phyloP scores from a whole-genome alignment of 2,797 vertebrate genomes.

The Neosilurus mollespiculum region DNA sequence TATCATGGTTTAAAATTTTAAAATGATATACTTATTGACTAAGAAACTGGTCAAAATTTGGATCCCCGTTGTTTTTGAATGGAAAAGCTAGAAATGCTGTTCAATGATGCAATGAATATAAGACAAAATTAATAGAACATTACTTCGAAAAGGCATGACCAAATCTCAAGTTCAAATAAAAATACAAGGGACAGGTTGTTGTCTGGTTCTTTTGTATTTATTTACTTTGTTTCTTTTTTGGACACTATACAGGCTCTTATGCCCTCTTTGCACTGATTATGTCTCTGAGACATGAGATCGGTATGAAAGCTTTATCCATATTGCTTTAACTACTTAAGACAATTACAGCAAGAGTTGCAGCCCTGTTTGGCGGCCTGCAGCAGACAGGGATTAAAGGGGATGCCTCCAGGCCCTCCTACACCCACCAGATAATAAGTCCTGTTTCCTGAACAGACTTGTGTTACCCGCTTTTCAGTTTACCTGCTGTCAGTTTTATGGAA shows the following conservation, averaged over 20 bases:
- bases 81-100: neutral
- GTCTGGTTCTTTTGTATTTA: neutral
- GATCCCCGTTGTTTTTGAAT: neutral
- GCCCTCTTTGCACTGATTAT: constrained; percentile 56
- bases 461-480: constrained; percentile 25
- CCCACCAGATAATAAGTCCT: constrained; percentile 27
- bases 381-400: constrained; percentile 56
- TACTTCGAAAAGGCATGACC: neutral
- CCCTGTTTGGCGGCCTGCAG: constrained; percentile 57
- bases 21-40: neutral
- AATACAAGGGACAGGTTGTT: neutral
- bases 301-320: constrained; percentile 68
- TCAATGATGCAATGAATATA: neutral
- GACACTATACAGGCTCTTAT: neutral
- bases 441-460: constrained; percentile 26
- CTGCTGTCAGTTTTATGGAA: constrained; percentile 11
- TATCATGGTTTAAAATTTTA: neutral
- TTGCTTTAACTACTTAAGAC: constrained; percentile 74
- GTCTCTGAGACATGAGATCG: constrained; percentile 70
- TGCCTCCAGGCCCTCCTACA: constrained; percentile 46
- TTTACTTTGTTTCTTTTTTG: neutral
- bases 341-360: constrained; percentile 69
- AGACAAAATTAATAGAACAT: neutral
- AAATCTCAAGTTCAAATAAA: neutral
- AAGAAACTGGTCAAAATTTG: neutral